Evolutionary conservation across 2,797 vertebrate species (phyloP), one percentile per base, ranked within the genome.

Genomic region (Stomatorhinus walkeri): DNA sequence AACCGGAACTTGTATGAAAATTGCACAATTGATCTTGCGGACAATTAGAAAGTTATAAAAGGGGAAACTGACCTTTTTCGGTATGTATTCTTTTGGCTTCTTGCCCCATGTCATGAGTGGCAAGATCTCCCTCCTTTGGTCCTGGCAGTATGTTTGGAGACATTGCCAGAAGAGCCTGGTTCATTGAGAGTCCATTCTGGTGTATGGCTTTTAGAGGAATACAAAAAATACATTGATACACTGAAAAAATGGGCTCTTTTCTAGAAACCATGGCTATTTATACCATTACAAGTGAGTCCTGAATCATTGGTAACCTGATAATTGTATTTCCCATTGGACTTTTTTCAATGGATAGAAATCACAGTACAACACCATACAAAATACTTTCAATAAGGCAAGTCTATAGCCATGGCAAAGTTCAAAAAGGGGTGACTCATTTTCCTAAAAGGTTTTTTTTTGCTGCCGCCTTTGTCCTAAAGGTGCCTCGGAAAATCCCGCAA

Each of bases 141-240:
- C 98, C 98, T 3, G 98, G 98, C 22, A 96, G 94, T 16, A 99
- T 96, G 91, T 97, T 99, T 91, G 98, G 98, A 91, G 98, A 99
- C 92, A 99, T 96, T 90, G 98, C 98, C 93, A 99, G 97, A 92
- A 99, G 94, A 94, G 96, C 97, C 90, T 99, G 98, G 95, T 98
- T 99, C 98, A 99, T 98, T 90, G 98, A 98, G 89, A 99, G 93
- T 90, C 98, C 98, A 0, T 99, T 99, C 95, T 99, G 98, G 95
- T 99, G 98, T 90, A 95, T 91, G 89, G 98, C 98, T 99, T 99
- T 95, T 83, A 89, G 48, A 59, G 64, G 76, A 61, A 88, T 8
- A 14, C 87, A 5, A 46, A 76, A 51, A 88, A 72, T 48, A 88
- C 36, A 88, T 87, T 64, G n/a, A 43, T 56, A 56, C 24, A 36